Percentiles rank a stretch among this genome's conserved stretches.
Conservation (phyloP, 2,113 vertebrate genomes). For the Platichthys flesus region DNA sequence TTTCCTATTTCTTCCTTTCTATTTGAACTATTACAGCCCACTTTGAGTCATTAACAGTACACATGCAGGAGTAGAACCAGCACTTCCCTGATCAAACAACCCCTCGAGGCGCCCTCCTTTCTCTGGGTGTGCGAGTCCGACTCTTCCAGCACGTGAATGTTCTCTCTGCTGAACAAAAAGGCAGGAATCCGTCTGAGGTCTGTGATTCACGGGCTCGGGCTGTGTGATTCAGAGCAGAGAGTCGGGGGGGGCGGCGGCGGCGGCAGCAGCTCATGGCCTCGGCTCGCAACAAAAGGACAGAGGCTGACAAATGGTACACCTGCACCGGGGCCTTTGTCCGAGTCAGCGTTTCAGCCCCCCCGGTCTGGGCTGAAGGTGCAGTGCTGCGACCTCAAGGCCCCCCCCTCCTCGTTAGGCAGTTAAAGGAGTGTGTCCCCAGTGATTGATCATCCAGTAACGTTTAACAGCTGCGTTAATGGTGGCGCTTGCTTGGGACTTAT, state of each 20-base stretch:
- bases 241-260: conserved; percentile 9
- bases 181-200: conserved; percentile 65
- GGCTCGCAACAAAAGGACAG: conserved; percentile 46
- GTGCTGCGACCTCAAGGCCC: conserved; percentile 17
- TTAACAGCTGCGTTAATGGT: conserved; percentile 55
- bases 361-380: conserved; percentile 27
- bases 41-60: conserved; percentile 57
- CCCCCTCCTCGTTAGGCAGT: conserved; percentile 39
- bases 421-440: conserved; percentile 37
- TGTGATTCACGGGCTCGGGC: conserved; percentile 53
- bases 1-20: conserved; percentile 46
- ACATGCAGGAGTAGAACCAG: conserved; percentile 20
- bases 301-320: conserved; percentile 62
- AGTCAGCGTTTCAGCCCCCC: conserved; percentile 48
- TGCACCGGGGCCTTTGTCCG: conserved; percentile 55
- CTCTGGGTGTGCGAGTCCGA: conserved; percentile 30
- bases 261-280: conserved; percentile 25
- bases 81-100: conserved; percentile 45
- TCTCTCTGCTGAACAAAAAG: conserved; percentile 44
- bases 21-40: conserved; percentile 47
- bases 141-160: conserved; percentile 50
- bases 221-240: conserved; percentile 55
- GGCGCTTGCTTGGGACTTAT: conserved; percentile 49
- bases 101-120: conserved; percentile 34
- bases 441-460: conserved; percentile 60